Evolutionary conservation across 2,888 invertebrate genomes (phyloP).

Genomic region (Eupeodes luniger): DNA sequence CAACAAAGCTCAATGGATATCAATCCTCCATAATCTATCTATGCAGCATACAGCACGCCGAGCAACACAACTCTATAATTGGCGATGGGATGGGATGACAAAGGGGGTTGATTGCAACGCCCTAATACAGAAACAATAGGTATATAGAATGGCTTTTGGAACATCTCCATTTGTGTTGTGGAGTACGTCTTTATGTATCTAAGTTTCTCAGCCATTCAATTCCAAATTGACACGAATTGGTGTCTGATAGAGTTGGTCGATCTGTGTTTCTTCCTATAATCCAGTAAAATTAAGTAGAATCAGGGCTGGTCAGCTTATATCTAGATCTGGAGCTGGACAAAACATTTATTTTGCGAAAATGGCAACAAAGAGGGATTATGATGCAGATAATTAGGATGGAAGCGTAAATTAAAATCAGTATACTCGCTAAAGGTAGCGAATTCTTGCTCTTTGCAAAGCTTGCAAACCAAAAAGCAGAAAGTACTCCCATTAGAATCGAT

Average conservation of each 20-base stretch:
- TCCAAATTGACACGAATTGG: slow-evolving; percentile 1
- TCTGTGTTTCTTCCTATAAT: neutral
- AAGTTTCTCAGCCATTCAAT: neutral
- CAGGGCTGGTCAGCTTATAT: neutral
- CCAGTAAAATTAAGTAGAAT: neutral
- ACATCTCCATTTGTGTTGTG: too few relatives aligned
- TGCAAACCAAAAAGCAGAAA: neutral
- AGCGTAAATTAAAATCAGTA: slow-evolving; percentile 50
- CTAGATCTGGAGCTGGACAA: neutral
- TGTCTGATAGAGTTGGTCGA: neutral
- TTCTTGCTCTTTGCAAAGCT: too few relatives aligned
- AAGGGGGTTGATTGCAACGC: neutral
- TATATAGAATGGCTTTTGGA: too few relatives aligned
- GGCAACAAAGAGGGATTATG: slow-evolving; percentile 19
- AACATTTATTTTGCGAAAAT: neutral
- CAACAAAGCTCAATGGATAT: slow-evolving; percentile 10
- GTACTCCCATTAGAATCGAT: neutral
- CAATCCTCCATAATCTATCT: neutral
- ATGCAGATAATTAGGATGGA: slow-evolving; percentile 59
- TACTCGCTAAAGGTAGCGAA: too few relatives aligned
- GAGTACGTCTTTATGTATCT: too few relatives aligned
- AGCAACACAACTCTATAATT: neutral
- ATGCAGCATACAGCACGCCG: too few relatives aligned
- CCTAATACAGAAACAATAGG: too few relatives aligned
- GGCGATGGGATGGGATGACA: neutral